These are phyloP conservation scores for Otis tarda DNA, from an alignment of 2,113 vertebrate species.

Conservation along the genomic window DNA sequence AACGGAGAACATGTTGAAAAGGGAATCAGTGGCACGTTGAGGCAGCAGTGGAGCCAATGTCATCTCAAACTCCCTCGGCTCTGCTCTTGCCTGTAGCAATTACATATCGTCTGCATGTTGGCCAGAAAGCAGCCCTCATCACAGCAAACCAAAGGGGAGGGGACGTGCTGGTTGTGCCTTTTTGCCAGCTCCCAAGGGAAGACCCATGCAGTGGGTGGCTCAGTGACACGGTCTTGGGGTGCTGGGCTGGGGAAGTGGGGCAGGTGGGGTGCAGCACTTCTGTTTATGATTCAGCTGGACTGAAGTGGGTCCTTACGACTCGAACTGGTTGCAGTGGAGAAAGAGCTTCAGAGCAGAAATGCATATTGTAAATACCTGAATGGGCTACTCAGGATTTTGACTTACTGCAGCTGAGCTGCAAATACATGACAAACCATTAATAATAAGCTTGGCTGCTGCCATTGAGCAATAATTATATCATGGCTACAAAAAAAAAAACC, in stretches of 20 bases:
- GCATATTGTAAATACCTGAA: background rate
- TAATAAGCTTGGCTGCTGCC: background rate
- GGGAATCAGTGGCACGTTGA: background rate
- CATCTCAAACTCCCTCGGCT: background rate
- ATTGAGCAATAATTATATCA: background rate
- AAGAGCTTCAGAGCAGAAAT: background rate
- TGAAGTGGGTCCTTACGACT: background rate
- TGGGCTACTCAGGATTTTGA: background rate
- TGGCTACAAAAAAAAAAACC: background rate
- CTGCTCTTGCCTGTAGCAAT: background rate
- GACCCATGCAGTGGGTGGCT: background rate
- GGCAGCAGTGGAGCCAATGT: fast-evolving
- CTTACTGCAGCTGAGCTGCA: background rate
- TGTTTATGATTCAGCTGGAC: background rate
- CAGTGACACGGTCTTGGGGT: fast-evolving
- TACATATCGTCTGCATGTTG: fast-evolving
- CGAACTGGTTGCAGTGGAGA: background rate
- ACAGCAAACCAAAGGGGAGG: background rate
- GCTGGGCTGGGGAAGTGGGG: background rate
- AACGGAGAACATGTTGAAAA: background rate
- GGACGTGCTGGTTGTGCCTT: background rate
- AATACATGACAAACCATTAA: background rate
- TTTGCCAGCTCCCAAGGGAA: background rate
- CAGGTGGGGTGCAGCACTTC: background rate
- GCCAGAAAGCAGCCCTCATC: background rate